A percentile compares a stretch with the other conserved stretches of the same genome.
Conservation (phyloP, 2,113 vertebrate species). For the Leiothrix lutea region DNA sequence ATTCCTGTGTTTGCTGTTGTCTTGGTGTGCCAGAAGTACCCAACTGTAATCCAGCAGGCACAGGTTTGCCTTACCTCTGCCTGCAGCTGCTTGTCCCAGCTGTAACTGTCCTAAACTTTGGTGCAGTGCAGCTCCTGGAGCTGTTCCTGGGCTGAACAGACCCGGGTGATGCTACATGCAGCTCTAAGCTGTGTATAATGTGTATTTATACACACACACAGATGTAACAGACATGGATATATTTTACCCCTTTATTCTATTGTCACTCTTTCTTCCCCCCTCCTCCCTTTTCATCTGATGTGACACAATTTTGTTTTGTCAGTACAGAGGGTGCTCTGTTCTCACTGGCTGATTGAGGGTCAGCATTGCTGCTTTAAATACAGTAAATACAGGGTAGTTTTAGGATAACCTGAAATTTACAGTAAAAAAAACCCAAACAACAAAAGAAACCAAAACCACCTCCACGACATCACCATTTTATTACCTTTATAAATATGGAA, state of each 20-base stretch:
- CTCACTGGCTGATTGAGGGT: not conserved
- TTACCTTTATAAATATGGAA: not conserved
- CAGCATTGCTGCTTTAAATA: not conserved
- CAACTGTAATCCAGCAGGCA: not conserved
- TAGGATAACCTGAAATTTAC: not conserved
- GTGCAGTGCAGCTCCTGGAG: not conserved
- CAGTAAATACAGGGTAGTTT: not conserved
- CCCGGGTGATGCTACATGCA: not conserved
- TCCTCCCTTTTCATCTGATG: not conserved
- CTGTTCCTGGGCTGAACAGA: not conserved
- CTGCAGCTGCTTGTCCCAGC: not conserved
- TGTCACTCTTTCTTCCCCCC: not conserved
- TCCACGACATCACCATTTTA: not conserved
- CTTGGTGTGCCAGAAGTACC: not conserved
- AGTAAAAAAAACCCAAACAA: not conserved
- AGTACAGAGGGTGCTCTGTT: not conserved
- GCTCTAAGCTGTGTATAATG: accelerated
- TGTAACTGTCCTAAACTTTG: not conserved
- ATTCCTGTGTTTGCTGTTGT: accelerated
- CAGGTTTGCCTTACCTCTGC: not conserved
- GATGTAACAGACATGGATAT: accelerated
- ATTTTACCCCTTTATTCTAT: not conserved
- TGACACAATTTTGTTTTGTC: not conserved
- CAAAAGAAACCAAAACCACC: not conserved
- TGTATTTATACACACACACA: accelerated